Evolutionary conservation across 2,797 vertebrate genomes (phyloP), one percentile per base, ranked within the genome.

Genomic region (Corythornis leucogaster): DNA sequence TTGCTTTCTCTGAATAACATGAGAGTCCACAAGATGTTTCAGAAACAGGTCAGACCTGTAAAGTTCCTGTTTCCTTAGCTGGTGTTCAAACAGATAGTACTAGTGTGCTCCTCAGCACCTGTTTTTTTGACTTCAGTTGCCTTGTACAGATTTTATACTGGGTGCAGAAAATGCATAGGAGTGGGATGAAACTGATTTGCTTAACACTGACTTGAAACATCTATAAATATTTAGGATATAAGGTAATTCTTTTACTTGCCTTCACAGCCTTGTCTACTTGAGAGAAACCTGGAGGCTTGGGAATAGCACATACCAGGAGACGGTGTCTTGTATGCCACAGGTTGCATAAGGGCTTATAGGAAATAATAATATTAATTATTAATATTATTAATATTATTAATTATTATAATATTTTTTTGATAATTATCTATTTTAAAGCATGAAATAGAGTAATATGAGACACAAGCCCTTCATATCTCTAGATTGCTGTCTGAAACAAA

Each of bases 31-130:
- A 50, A 48, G 18, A 54, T 42, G n/a, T 67, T 68, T 86, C 66
- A 80, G 69, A 64, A 91, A 42, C 46, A 59, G 67, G 70, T 81
- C 70, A 58, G 75, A 51, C 31, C 59, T 53, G 26, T 30, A 45
- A 77, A 92, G 73, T 85, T 87, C 75, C 68, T 58, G 28, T 87
- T 89, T 79, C 85, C 64, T 80, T 77, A 26, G 82, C 73, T 74
- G 64, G 51, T 4, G 0, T 92, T 93, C 57, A 48, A 82, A 21
- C 90, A 82, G 85, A 79, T 51, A 70, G 53, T 85, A 35, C 26
- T 66, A 0, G 0, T 30, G 42, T 80, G 70, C 33, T 85, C 45
- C 45, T 58, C 14, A 3, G 57, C 31, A 20, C 85, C 80, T 40
- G 12, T 55, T 77, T 70, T 64, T 80, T 89, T 38, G 79, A 68